phyloP scores from a whole-genome alignment of 1,140 invertebrate species.

The Brachionus sp. region DNA sequence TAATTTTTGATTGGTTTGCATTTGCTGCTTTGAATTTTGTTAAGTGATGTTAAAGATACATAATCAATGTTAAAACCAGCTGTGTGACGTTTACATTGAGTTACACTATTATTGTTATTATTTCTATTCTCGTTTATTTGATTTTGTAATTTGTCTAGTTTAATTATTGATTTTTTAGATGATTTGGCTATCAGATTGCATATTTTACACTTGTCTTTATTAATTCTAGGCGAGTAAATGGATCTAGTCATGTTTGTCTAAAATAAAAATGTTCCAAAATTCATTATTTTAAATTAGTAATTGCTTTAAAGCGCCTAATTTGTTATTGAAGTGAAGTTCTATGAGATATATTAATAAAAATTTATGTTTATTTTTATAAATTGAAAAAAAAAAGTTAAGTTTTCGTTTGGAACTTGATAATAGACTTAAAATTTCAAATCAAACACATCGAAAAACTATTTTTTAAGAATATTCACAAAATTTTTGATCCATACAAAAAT shows the following conservation, averaged over 20 bases:
- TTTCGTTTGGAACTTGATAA: too few relatives aligned
- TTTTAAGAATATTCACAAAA: too few relatives aligned
- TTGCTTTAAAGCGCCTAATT: background rate
- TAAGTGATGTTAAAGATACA: conserved; percentile 6
- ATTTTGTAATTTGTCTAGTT: background rate
- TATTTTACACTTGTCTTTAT: conserved; percentile 16
- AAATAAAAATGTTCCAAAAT: too few relatives aligned
- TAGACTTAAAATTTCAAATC: too few relatives aligned
- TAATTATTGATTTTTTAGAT: background rate
- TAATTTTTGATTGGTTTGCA: background rate
- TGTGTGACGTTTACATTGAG: background rate
- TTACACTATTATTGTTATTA: background rate
- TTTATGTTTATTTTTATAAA: too few relatives aligned
- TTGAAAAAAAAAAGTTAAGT: too few relatives aligned
- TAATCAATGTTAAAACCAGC: background rate
- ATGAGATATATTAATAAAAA: too few relatives aligned
- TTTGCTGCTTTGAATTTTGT: conserved; percentile 23
- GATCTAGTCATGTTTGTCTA: background rate
- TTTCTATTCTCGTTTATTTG: background rate
- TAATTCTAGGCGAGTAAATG: background rate
- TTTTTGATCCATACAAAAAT: too few relatives aligned
- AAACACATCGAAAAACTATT: too few relatives aligned
- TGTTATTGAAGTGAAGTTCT: too few relatives aligned
- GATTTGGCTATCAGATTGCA: background rate
- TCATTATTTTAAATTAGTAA: background rate